Base-by-base conservation (phyloP, 2,888 invertebrate genomes). In the Drosophila setosimentum region DNA sequence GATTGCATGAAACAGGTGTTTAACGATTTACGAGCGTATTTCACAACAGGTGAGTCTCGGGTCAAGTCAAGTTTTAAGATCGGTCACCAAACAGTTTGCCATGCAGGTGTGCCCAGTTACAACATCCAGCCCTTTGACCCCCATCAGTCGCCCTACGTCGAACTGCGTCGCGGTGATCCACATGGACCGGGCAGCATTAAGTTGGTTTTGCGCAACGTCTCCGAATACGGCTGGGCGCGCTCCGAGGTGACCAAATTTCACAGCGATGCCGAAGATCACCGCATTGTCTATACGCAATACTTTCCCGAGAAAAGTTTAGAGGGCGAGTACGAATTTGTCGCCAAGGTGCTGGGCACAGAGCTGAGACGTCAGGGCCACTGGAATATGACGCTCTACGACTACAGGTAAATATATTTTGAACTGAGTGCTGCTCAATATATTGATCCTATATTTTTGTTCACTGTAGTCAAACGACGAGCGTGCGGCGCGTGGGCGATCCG, bases 231-330 rank as follows among this genome's bases (percentile, higher is more conserved):
- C 42, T 97, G 97, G 96, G 94, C 95, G 0, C 93, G 94, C 18
- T 97, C 97, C 29, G 95, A 96, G 87, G 95, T 97, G 71, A 97
- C 96, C 13, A 96, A 95, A 92, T 96, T 96, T 91, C 96, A 96
- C 91, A 95, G 95, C 16, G 95, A 96, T 90, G 94, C 94, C 92
- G 94, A 94, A 16, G 95, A 95, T 81, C 93, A 95, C 70, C 94
- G 94, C 50, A 95, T 97, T 4, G 94, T 96, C 67, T 96, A 97
- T 88, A 95, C 96, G 0, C 97, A 97, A 92, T 96, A 96, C 91
- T 97, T 97, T 91, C 97, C 97, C 0, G 96, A 97, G 83, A 97
- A 97, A 89, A 95, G 94, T 87, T 93, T 97, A 2, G 94, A 94
- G 64, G 97, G 97, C 1, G 94, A 93, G 57, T 96, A 96, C 84